Evolutionary conservation across 2,888 invertebrate genomes (phyloP), one percentile per base, ranked within the genome.

Genomic region (Scaptomyza flava): DNA sequence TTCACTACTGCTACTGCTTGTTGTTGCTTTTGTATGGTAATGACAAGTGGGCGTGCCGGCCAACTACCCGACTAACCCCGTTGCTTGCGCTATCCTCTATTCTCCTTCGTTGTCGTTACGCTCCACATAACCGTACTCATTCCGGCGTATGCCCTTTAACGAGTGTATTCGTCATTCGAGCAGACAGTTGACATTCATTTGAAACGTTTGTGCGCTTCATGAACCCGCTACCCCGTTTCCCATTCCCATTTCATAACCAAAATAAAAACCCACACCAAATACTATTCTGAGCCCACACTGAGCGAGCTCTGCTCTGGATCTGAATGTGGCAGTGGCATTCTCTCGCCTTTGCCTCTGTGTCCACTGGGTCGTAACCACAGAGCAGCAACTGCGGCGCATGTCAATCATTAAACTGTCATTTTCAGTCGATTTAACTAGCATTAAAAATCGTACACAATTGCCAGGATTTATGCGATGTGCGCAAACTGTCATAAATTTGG

Each of bases 361-460:
- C 77, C 77, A 63, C 61, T 80, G 63, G 53, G 63, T 66, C 63
- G 62, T 65, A 73, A 74, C 74, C 63, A 51, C 81, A 81, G 41
- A 41, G 61, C 66, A 60, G 73, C 82, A 72, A 80, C 70, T 69
- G 78, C 72, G 79, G 82, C 85, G 82, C 82, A 77, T 87, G 85
- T 85, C 85, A 85, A 85, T 85, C 85, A 85, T 89, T 89, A 87
- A 89, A 85, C 85, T 85, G 89, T 89, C 89, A 89, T 89, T 89
- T 89, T 89, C 85, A 89, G 82, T 89, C 89, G 85, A 89, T 87
- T 85, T 89, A 89, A 85, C 87, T 87, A 85, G 86, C 89, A 85
- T 87, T 89, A 87, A 89, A 85, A 85, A 84, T 87, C 87, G 87
- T 72, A 79, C 71, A 87, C 84, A 84, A 89, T 84, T 89, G 74